A percentile compares a stretch with the other conserved stretches of the same genome.
phyloP scores from a whole-genome alignment of 2,113 vertebrate species.

The Eurystomus gularis region DNA sequence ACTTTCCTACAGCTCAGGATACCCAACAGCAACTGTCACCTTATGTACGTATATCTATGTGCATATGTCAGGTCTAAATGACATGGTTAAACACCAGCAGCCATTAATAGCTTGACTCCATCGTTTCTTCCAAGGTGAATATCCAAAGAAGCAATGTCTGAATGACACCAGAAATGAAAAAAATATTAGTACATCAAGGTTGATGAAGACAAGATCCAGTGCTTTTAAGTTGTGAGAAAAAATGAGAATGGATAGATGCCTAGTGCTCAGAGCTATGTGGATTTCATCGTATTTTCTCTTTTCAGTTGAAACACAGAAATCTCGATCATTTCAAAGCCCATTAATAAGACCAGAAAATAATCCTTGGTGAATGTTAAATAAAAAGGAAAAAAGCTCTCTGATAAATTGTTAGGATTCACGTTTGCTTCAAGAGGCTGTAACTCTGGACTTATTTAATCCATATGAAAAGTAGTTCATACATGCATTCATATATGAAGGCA shows the following conservation, averaged over 20 bases:
- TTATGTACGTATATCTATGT: neutral
- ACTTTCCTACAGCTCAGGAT: neutral
- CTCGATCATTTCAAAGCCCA: neutral
- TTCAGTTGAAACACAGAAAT: neutral
- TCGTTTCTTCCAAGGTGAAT: neutral
- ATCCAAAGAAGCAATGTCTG: neutral
- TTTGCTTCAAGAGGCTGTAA: neutral
- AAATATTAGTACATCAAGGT: neutral
- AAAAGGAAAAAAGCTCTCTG: neutral
- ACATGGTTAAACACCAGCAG: neutral
- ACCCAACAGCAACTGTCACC: neutral
- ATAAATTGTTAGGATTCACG: neutral
- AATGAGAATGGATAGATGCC: neutral
- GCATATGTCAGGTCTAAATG: neutral
- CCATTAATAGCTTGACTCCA: neutral
- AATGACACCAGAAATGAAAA: neutral
- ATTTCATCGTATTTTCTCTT: neutral
- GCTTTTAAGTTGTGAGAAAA: neutral
- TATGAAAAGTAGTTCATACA: neutral
- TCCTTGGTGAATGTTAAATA: neutral
- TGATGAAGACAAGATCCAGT: neutral
- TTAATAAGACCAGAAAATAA: neutral
- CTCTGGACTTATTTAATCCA: neutral
- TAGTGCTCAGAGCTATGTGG: neutral
- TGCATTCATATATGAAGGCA: neutral